These are phyloP conservation scores for Xenops minutus DNA, from an alignment of 2,797 vertebrate species.

Conservation along the genomic window DNA sequence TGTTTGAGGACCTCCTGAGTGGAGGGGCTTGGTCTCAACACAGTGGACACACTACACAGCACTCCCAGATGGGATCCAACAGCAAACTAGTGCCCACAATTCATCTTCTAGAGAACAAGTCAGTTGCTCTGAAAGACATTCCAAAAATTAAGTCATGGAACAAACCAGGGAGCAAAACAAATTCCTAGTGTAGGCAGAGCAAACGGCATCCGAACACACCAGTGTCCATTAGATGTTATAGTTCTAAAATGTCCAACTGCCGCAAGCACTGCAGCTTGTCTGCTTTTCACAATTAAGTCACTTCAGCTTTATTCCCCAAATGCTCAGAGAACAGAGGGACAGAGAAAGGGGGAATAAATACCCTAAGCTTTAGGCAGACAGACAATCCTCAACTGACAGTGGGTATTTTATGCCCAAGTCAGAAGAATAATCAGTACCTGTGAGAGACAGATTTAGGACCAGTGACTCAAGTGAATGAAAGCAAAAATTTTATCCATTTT, in stretches of 20 bases:
- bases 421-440: neutral
- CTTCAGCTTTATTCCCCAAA: neutral
- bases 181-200: accelerated
- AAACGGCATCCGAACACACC: neutral
- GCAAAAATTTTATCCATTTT: neutral
- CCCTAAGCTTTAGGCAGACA: neutral
- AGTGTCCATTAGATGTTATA: neutral
- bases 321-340: neutral
- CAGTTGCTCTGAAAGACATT: neutral
- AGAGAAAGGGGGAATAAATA: neutral
- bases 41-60: accelerated
- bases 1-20: accelerated
- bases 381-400: neutral
- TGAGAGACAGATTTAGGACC: neutral
- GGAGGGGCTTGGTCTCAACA: accelerated
- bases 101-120: neutral
- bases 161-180: neutral
- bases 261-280: neutral
- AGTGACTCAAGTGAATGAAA: neutral
- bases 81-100: neutral
- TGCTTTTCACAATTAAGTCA: neutral
- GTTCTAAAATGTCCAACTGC: accelerated
- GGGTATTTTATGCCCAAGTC: neutral
- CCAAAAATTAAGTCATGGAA: neutral
- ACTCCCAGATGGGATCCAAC: neutral